Base-by-base conservation (phyloP, 2,888 invertebrate genomes). In the Cryptus armator region DNA sequence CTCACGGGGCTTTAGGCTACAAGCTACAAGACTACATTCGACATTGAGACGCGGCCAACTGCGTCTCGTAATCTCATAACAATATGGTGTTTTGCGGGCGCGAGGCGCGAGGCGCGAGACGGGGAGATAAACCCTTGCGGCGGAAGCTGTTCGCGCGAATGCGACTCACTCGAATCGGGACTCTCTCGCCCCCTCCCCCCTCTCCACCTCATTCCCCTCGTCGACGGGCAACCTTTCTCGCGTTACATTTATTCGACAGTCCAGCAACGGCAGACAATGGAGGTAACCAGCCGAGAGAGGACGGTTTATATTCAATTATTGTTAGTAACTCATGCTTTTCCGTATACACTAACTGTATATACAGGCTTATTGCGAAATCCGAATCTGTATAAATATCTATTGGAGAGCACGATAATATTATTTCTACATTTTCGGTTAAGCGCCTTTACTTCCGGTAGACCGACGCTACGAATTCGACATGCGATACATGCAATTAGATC, bases 51-150 rank as follows among this genome's bases (percentile, higher is more conserved):
- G 94, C 95, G 95, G 93, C 95, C 95, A 96, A 95, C 95, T 96
- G 96, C 95, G 95, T 94, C 93, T 75, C 91, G 95, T 96, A 96
- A 96, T 96, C 96, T 95, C 96, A 96, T 96, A 96, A 96, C 94
- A 94, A 94, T 94, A 94, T 93, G 92, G 91, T 91, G 89, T 89
- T 88, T 91, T 91, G 91, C 7, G 37, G 93, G 92, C 92, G 91
- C 91, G 92, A 93, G 92, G 91, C 91, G 92, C 92, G 93, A 92
- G 92, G 90, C 90, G 92, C 90, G 86, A 74, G 74, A 66, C 43
- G 85, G 82, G 76, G 67, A 85, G 79, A 85, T 82, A 86, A 87
- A 84, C 85, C 83, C 66, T 56, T 67, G 83, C 86, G 75, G 72
- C 64, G 83, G 62, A 32, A 62, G 72, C 83, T 81, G 82, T 9